Conservation (phyloP, 1,140 invertebrate species). For the Cotesia vestalis region DNA sequence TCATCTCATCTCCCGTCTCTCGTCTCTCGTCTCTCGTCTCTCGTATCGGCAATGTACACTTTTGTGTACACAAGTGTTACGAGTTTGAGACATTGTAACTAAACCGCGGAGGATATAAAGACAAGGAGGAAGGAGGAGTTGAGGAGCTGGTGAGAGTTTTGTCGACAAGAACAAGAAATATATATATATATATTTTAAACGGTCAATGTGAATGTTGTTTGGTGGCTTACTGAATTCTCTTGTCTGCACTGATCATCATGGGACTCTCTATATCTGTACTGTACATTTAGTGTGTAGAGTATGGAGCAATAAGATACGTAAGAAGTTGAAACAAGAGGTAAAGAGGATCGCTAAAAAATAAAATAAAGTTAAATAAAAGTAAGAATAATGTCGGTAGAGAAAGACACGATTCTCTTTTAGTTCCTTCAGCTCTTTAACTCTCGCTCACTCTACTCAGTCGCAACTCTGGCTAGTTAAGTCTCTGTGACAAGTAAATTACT, state of each 20-base stretch:
- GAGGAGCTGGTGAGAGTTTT: background rate
- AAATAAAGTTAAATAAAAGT: background rate
- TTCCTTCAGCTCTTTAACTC: slow-evolving; percentile 23
- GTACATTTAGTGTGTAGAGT: too few relatives aligned
- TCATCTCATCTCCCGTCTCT: too few relatives aligned
- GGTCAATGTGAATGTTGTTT: slow-evolving; percentile 22
- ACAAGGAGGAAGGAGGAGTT: background rate
- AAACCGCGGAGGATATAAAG: slow-evolving; percentile 1
- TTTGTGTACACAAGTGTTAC: slow-evolving; percentile 15
- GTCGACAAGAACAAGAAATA: slow-evolving; percentile 12
- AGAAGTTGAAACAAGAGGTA: background rate
- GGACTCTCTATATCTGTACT: too few relatives aligned
- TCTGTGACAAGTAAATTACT: slow-evolving; percentile 41
- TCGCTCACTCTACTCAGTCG: slow-evolving; percentile 31
- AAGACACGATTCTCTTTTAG: too few relatives aligned
- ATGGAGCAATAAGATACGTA: too few relatives aligned
- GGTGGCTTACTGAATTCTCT: slow-evolving; percentile 38
- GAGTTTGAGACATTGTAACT: too few relatives aligned
- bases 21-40: too few relatives aligned
- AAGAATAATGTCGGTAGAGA: too few relatives aligned
- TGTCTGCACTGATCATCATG: background rate
- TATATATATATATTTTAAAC: slow-evolving; percentile 24
- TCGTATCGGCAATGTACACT: background rate
- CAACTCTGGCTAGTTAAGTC: slow-evolving; percentile 1
- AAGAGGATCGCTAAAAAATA: too few relatives aligned